Percentiles rank a stretch among this genome's conserved stretches.
Evolutionary conservation across 2,888 invertebrate species (phyloP).

Genomic region (Dyspetes luteomarginatus): DNA sequence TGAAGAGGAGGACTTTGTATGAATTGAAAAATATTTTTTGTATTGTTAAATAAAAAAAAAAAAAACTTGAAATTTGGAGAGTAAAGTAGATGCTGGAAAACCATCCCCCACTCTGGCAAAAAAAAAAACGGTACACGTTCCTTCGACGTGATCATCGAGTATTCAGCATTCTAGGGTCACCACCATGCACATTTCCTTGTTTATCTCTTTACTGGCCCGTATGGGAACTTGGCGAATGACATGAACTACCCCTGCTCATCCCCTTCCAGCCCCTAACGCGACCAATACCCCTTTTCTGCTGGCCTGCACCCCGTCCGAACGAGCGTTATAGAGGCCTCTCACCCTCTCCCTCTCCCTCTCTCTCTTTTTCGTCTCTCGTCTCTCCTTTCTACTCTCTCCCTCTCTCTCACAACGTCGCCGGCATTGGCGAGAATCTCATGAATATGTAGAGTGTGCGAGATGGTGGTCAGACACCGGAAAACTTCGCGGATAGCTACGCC

Average conservation of each 20-base stretch:
- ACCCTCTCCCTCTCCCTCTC: not conserved
- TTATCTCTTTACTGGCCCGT: constrained; percentile 53
- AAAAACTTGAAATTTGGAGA: not conserved
- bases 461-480: constrained; percentile 80
- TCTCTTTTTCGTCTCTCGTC: not conserved
- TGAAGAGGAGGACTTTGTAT: too few species aligned
- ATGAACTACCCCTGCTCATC: not conserved
- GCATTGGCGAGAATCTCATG: constrained; percentile 72
- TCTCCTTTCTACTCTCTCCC: not conserved
- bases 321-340: constrained; percentile 27
- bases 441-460: constrained; percentile 76
- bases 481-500: constrained; percentile 70
- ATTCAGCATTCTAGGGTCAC: constrained; percentile 18
- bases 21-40: too few species aligned
- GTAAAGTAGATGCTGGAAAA: not conserved
- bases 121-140: not conserved
- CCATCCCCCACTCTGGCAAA: not conserved
- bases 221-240: constrained; percentile 24
- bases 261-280: not conserved
- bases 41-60: too few species aligned
- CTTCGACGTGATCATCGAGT: constrained; percentile 20
- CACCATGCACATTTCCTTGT: constrained; percentile 36
- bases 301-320: constrained; percentile 34
- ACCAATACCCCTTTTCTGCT: constrained; percentile 39
- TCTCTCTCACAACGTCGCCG: constrained; percentile 6